Conservation (phyloP, 2,113 vertebrate genomes). For the Cromileptes altivelis region DNA sequence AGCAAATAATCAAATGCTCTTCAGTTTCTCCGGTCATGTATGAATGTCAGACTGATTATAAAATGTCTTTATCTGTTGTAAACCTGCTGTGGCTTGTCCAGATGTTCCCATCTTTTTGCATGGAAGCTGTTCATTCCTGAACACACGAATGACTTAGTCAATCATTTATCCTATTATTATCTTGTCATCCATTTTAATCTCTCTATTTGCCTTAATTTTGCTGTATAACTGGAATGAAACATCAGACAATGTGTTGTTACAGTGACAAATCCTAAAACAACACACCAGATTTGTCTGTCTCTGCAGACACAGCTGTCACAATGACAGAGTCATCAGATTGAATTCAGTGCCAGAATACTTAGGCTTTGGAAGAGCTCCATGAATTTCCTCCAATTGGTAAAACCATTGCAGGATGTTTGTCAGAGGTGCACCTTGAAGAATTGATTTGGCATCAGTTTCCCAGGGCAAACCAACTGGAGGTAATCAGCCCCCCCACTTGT, state of each 20-base stretch:
- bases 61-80: background rate
- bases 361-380: conserved; percentile 15
- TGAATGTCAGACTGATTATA: background rate
- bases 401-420: conserved; percentile 58
- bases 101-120: background rate
- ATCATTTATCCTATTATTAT: background rate
- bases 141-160: background rate
- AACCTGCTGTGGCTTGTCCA: background rate
- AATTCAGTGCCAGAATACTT: conserved; percentile 4
- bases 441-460: conserved; percentile 67
- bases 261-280: conserved; percentile 16
- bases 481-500: conserved; percentile 69
- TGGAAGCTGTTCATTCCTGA: background rate
- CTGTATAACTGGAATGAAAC: background rate
- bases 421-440: conserved; percentile 56
- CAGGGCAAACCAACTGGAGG: conserved; percentile 52
- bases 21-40: background rate
- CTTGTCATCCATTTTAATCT: background rate
- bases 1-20: background rate
- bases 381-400: conserved; percentile 36
- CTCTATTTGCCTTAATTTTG: background rate
- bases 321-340: conserved; percentile 41
- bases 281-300: background rate
- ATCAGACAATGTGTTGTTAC: background rate
- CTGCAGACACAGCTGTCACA: conserved; percentile 29